Evolutionary conservation across 2,888 invertebrate species (phyloP).

Genomic region (Nomada lathburiana): DNA sequence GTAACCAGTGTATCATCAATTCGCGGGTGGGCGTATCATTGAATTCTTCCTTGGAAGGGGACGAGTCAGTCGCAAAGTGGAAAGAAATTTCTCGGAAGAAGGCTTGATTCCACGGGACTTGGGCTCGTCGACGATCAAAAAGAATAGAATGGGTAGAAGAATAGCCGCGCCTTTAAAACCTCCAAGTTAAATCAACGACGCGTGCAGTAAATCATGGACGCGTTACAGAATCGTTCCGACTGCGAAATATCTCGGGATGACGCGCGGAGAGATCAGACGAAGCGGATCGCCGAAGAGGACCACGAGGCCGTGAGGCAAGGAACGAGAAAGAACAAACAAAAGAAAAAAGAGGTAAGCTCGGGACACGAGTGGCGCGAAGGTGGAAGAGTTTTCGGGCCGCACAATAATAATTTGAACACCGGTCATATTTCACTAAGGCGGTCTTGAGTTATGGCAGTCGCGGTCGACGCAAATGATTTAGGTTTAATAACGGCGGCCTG

Average conservation of each 20-base stretch:
- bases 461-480: constrained; percentile 83
- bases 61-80: neutral
- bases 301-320: constrained; percentile 2
- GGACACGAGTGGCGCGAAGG: constrained; percentile 43
- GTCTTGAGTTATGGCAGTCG: constrained; percentile 81
- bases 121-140: constrained; percentile 11
- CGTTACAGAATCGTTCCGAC: constrained; percentile 75
- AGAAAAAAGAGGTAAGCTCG: constrained; percentile 1
- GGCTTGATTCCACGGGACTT: neutral
- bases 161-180: constrained; percentile 38
- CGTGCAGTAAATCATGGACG: constrained; percentile 78
- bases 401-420: constrained; percentile 82
- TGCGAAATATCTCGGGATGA: constrained; percentile 66
- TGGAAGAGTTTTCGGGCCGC: constrained; percentile 60
- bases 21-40: no score
- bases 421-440: constrained; percentile 81
- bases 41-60: neutral
- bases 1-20: neutral
- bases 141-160: constrained; percentile 10
- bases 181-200: constrained; percentile 65
- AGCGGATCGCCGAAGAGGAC: constrained; percentile 39
- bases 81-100: constrained; percentile 49
- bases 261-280: constrained; percentile 50
- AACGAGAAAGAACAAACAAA: constrained; percentile 10
- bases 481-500: constrained; percentile 83